Conservation (phyloP, 2,797 vertebrate genomes). For the Ambastaia sidthimunki region DNA sequence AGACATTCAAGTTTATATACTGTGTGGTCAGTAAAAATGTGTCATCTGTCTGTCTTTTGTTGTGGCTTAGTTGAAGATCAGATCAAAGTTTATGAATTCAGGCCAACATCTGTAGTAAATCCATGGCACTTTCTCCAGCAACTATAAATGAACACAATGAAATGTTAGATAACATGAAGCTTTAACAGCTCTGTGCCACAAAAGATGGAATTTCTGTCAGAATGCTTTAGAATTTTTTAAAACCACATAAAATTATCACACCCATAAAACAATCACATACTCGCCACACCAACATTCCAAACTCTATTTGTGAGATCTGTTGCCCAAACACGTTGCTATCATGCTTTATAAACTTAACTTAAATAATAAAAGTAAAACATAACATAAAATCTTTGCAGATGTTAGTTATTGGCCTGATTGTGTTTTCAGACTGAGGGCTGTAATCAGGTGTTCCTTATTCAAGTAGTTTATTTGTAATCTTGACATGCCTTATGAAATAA, state of each 20-base stretch:
- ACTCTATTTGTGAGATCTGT: background rate
- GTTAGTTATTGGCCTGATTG: background rate
- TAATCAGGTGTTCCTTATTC: background rate
- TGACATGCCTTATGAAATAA: background rate
- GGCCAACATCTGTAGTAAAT: background rate
- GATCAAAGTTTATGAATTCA: too few relatives aligned
- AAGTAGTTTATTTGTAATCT: background rate
- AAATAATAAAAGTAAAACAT: background rate
- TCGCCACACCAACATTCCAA: slow-evolving; percentile 28
- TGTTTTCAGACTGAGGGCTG: background rate
- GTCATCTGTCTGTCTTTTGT: too few relatives aligned
- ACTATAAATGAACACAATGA: background rate
- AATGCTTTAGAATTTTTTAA: background rate
- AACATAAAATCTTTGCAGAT: background rate
- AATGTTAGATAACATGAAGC: background rate
- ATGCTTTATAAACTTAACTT: background rate
- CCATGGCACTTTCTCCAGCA: background rate
- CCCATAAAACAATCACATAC: slow-evolving; percentile 16
- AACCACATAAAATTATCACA: slow-evolving; percentile 4
- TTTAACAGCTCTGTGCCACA: background rate
- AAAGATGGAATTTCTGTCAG: background rate
- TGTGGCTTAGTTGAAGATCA: too few relatives aligned
- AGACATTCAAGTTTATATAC: too few relatives aligned
- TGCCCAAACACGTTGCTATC: background rate
- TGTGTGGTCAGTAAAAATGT: too few relatives aligned